phyloP scores from a whole-genome alignment of 2,888 invertebrate genomes.

The Drosophila lutescens region DNA sequence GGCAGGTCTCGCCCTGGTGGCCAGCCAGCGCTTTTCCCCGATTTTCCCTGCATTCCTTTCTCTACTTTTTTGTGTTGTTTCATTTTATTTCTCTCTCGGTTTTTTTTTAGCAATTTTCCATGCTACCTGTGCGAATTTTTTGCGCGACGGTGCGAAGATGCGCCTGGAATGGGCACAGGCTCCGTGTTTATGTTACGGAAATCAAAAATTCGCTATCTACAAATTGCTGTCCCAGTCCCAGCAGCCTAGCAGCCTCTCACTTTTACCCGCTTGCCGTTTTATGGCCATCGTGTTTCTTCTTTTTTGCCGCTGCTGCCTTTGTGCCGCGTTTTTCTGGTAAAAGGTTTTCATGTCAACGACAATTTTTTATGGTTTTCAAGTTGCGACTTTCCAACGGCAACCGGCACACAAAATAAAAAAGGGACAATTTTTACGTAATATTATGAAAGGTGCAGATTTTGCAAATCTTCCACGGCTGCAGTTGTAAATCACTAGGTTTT shows the following conservation, averaged over 20 bases:
- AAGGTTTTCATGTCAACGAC: constrained; percentile 58
- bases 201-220: constrained; percentile 77
- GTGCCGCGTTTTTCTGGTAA: constrained; percentile 45
- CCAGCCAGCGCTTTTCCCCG: constrained; percentile 41
- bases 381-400: constrained; percentile 51
- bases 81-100: no score
- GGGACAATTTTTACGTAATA: constrained; percentile 67
- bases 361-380: constrained; percentile 78
- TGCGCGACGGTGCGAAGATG: constrained; percentile 58
- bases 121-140: constrained; percentile 82
- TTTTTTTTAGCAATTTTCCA: constrained; percentile 72
- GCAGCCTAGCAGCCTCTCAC: constrained; percentile 37
- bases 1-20: constrained; percentile 60
- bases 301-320: constrained; percentile 31
- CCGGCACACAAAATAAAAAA: constrained; percentile 44
- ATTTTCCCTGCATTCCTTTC: constrained; percentile 33
- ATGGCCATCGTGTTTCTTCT: constrained; percentile 50
- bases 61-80: constrained; percentile 16
- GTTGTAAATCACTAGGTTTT: constrained; percentile 64
- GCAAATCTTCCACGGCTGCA: constrained; percentile 34
- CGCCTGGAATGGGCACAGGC: constrained; percentile 41
- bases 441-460: constrained; percentile 80
- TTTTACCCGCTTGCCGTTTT: constrained; percentile 72
- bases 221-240: constrained; percentile 67
- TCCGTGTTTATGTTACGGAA: constrained; percentile 78